These are phyloP conservation scores for Seira sanloemensis DNA, from an alignment of 2,888 invertebrate genomes.

Conservation along the genomic window DNA sequence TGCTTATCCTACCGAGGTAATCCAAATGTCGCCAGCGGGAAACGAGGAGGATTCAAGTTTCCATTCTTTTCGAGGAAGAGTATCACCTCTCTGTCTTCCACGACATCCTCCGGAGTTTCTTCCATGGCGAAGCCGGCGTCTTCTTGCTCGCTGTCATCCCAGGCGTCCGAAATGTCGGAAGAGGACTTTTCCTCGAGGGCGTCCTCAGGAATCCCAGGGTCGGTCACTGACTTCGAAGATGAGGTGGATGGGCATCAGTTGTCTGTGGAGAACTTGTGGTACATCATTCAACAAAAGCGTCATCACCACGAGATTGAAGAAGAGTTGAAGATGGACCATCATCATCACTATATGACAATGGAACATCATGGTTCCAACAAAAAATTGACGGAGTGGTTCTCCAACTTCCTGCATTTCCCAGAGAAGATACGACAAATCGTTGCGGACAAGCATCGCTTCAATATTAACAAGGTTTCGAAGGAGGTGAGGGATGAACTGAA, in stretches of 20 bases:
- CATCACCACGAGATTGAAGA: conserved; percentile 11
- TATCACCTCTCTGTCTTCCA: background rate
- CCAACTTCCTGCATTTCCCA: conserved; percentile 55
- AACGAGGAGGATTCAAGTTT: background rate
- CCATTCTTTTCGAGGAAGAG: background rate
- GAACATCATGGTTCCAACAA: conserved; percentile 35
- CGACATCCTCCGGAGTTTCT: conserved; percentile 11
- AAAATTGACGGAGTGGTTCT: conserved; percentile 48
- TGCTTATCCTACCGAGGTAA: conserved; percentile 1
- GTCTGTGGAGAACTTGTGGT: conserved; percentile 48
- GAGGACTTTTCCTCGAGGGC: background rate
- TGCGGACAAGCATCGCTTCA: conserved; percentile 61
- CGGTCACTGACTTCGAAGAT: background rate
- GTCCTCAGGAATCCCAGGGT: conserved; percentile 13
- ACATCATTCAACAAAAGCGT: conserved; percentile 50
- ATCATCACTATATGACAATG: conserved; percentile 39
- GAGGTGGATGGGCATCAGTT: conserved; percentile 20
- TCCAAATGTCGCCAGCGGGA: background rate
- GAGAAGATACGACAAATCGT: conserved; percentile 49
- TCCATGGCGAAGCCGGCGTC: conserved; percentile 39
- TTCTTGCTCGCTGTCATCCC: conserved; percentile 40
- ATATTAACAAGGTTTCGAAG: conserved; percentile 51
- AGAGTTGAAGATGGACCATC: background rate
- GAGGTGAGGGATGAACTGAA: conserved; percentile 60
- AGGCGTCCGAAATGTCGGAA: conserved; percentile 33